phyloP scores from a whole-genome alignment of 2,888 invertebrate genomes.

The Drosophila borealis region DNA sequence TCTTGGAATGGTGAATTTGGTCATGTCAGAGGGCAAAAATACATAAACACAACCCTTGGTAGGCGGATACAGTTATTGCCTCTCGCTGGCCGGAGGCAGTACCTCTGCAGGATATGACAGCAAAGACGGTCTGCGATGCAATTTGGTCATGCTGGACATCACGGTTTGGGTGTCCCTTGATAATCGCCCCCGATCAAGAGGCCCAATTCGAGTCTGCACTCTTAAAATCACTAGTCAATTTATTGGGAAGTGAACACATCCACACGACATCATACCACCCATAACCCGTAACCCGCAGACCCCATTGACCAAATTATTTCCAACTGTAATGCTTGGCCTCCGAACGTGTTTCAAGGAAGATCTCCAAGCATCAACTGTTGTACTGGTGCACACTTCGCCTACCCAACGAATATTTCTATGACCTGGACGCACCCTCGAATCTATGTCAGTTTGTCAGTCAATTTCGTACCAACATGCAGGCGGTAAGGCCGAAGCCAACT shows the following conservation, averaged over 20 bases:
- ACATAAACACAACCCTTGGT: slow-evolving; percentile 9
- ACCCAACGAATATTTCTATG: background rate
- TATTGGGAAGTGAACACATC: slow-evolving; percentile 1
- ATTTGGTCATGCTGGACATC: slow-evolving; percentile 1
- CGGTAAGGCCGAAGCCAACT: background rate
- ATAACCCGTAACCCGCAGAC: background rate
- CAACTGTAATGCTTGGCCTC: background rate
- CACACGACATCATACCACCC: slow-evolving; percentile 4
- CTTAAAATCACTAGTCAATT: slow-evolving; percentile 1
- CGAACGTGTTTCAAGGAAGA: slow-evolving; percentile 1
- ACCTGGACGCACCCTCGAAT: background rate
- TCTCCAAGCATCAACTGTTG: background rate
- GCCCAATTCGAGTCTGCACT: slow-evolving; percentile 3
- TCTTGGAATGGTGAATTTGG: slow-evolving; percentile 7
- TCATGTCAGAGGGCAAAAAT: slow-evolving; percentile 6
- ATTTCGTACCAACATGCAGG: slow-evolving; percentile 2
- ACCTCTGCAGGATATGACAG: background rate
- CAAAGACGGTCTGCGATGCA: background rate
- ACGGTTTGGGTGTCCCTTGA: too few species aligned
- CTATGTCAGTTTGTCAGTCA: slow-evolving; percentile 1
- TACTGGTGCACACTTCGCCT: background rate
- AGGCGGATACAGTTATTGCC: background rate
- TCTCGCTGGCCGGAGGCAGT: slow-evolving; percentile 4
- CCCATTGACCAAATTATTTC: background rate
- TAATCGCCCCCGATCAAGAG: too few species aligned